Evolutionary conservation across 2,797 vertebrate species (phyloP).

Genomic region (Danio tinwini): DNA sequence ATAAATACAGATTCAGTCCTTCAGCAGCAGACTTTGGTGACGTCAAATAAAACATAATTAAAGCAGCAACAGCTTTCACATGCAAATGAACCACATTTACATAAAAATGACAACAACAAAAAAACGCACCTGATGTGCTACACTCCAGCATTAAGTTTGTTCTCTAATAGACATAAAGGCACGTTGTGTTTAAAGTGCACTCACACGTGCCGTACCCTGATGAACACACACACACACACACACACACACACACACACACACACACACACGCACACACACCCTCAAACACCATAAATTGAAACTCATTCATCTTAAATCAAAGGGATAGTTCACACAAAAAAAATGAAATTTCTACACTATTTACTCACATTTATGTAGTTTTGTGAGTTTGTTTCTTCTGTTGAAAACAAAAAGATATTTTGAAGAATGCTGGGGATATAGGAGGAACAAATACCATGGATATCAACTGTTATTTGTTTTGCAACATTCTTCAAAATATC

Average conservation of each 20-base stretch:
- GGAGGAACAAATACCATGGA: too few species aligned
- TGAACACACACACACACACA: background rate
- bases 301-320: too few species aligned
- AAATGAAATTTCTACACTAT: too few species aligned
- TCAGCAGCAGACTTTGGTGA: constrained; percentile 25
- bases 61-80: constrained; percentile 15
- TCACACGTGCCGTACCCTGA: constrained; percentile 23
- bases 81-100: constrained; percentile 1
- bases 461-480: too few species aligned
- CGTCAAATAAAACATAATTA: background rate
- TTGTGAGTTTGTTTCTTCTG: too few species aligned
- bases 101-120: background rate
- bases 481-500: too few species aligned
- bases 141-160: constrained; percentile 1
- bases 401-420: too few species aligned
- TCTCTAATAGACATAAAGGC: constrained; percentile 17
- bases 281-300: background rate
- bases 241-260: background rate
- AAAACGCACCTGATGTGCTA: background rate
- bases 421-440: too few species aligned
- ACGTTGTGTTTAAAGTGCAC: constrained; percentile 20
- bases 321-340: too few species aligned
- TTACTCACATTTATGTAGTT: too few species aligned
- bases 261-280: background rate
- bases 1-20: background rate